A percentile compares a stretch with the other conserved stretches of the same genome.
Evolutionary conservation across 2,797 vertebrate genomes (phyloP).

Genomic region (Spinus olivaceus): DNA sequence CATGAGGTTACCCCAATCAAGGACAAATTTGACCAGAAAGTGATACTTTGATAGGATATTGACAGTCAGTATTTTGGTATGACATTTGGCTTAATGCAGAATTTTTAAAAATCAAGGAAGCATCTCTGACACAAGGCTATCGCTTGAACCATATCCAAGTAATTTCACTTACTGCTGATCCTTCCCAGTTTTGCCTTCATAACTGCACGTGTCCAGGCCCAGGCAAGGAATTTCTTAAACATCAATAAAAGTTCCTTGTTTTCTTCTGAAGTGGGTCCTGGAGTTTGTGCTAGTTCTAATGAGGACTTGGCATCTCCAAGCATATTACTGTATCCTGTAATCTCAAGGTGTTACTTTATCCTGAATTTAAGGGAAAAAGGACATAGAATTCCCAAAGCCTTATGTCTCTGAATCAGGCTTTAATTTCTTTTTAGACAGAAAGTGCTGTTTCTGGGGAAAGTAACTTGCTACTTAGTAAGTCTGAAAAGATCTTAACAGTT

Average conservation of each 20-base stretch:
- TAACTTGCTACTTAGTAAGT: neutral
- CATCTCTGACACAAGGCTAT: neutral
- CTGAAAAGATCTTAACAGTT: neutral
- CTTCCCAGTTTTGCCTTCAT: neutral
- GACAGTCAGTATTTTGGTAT: neutral
- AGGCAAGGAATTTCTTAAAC: neutral
- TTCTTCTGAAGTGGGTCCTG: neutral
- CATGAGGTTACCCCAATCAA: fast-evolving
- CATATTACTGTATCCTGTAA: neutral
- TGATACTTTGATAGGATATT: neutral
- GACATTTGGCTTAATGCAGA: neutral
- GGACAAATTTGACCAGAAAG: neutral
- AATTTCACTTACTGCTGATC: neutral
- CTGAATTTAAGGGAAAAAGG: neutral
- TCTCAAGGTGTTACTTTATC: neutral
- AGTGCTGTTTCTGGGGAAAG: neutral
- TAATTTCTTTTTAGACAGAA: conserved; percentile 21
- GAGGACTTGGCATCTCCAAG: neutral
- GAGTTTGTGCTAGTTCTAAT: neutral
- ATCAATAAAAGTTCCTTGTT: neutral
- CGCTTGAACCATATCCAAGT: neutral
- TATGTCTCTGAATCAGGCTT: neutral
- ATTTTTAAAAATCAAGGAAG: neutral
- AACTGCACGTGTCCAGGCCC: neutral
- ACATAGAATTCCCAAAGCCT: neutral